phyloP scores from a whole-genome alignment of 2,888 invertebrate genomes.

The Meiosimyza platycephala region DNA sequence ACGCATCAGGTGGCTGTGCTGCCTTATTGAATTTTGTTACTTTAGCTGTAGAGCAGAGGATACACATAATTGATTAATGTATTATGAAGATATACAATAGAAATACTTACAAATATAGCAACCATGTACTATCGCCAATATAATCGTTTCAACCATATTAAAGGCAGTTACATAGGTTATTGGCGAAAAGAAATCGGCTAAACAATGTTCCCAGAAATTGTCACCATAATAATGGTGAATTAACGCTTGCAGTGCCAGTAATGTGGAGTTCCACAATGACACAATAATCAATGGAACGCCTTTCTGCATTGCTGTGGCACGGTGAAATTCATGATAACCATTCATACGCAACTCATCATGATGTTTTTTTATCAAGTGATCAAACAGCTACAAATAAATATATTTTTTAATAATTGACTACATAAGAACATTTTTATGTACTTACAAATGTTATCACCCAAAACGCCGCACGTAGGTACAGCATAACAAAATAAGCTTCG shows the following conservation, averaged over 20 bases:
- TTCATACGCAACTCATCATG: slow-evolving; percentile 74
- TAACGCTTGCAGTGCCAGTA: slow-evolving; percentile 71
- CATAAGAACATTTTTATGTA: slow-evolving; percentile 22
- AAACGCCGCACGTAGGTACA: slow-evolving; percentile 71
- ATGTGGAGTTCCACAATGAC: slow-evolving; percentile 73
- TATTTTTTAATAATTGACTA: not conserved
- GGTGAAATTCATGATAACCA: slow-evolving; percentile 78
- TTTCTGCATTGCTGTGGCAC: slow-evolving; percentile 72
- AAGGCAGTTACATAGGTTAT: slow-evolving; percentile 72
- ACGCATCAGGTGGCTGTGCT: slow-evolving; percentile 74
- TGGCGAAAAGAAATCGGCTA: slow-evolving; percentile 69
- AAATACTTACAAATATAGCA: slow-evolving; percentile 70
- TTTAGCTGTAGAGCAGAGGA: slow-evolving; percentile 66
- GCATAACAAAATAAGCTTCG: slow-evolving; percentile 71
- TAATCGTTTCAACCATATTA: slow-evolving; percentile 69
- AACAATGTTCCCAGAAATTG: slow-evolving; percentile 69
- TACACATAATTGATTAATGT: not conserved
- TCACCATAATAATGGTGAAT: slow-evolving; percentile 72
- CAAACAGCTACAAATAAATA: slow-evolving; percentile 68
- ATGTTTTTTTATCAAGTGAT: slow-evolving; percentile 71
- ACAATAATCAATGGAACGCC: slow-evolving; percentile 73
- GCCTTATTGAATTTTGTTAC: slow-evolving; percentile 73
- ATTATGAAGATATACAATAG: slow-evolving; percentile 1
- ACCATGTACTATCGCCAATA: slow-evolving; percentile 69
- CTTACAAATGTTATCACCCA: slow-evolving; percentile 73